Base-by-base conservation (phyloP, 1,140 invertebrate genomes). In the Sipha flava region DNA sequence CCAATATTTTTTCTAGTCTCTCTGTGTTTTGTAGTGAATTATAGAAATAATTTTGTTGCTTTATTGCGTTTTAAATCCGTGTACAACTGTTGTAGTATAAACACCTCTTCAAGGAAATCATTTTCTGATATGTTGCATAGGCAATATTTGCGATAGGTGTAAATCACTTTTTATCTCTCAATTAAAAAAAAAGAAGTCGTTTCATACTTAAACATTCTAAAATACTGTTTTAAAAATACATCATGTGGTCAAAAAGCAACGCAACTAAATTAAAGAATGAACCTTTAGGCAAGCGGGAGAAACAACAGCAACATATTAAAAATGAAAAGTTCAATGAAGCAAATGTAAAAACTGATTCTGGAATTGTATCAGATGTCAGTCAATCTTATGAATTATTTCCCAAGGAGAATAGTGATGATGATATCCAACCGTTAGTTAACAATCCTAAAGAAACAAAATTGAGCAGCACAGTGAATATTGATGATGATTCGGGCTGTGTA, bases 231-330 rank as follows among this genome's bases (percentile, higher is more conserved):
- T 29, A 47, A 45, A 47, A 14, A 34, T 31, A 59, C 57, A 59
- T 29, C n/a, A 77, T 77, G 73, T 77, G 73, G 73, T 77, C 73
- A 7, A 77, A 77, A 26, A 77, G 21, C 34, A 77, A 77, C 45
- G 73, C 73, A 57, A 52, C 57, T 23, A 77, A 77, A 57, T 57
- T 77, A 57, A 77, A 77, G 59, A 77, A 59, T 52, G 73, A 54
- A 77, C 73, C 59, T 77, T 77, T 52, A 77, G 73, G 73, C n/a
- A 59, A 77, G 6, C 52, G 73, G 9, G 73, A 77, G 7, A 77
- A 77, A 57, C 34, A 57, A 57, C 34, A 40, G 23, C 73, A 77
- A 31, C 26, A 34, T 14, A 4, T 29, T 47, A 77, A 77, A 18
- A 70, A 29, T 9, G 66, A 70, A 45, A 70, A 47, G 16, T 5